phyloP scores from a whole-genome alignment of 1,140 invertebrate genomes.

The Lordiphosa mommai region DNA sequence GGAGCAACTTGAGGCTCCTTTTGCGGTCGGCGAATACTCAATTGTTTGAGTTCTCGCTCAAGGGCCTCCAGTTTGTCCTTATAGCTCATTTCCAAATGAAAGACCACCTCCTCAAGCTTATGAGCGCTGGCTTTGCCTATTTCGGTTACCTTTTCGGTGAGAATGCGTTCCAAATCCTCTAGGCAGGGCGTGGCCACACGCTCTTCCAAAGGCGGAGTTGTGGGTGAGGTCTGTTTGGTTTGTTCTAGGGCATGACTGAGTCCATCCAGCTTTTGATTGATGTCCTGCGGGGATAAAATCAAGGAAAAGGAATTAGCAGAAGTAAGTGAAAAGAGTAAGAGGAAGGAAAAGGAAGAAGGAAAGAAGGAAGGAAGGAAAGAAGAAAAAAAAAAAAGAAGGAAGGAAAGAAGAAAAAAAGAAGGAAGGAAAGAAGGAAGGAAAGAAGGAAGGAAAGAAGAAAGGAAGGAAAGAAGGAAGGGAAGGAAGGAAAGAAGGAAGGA shows the following conservation, averaged over 20 bases:
- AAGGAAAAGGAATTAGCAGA: neutral
- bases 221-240: conserved; percentile 20
- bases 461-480: no score
- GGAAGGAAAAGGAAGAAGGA: neutral
- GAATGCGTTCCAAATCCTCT: conserved; percentile 63
- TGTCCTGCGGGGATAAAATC: conserved; percentile 14
- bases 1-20: neutral
- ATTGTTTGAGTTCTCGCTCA: conserved; percentile 49
- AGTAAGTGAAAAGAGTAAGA: neutral
- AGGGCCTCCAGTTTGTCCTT: conserved; percentile 62
- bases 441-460: no score
- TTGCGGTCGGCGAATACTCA: conserved; percentile 9
- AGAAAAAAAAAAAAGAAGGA: neutral
- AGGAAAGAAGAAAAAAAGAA: neutral
- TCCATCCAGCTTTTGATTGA: conserved; percentile 55
- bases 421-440: no score
- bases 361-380: neutral
- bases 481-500: no score
- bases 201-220: conserved; percentile 7
- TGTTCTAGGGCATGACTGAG: conserved; percentile 46
- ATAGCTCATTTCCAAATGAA: conserved; percentile 58
- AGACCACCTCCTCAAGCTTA: conserved; percentile 64
- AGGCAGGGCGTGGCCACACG: conserved; percentile 40
- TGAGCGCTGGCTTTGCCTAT: conserved; percentile 58
- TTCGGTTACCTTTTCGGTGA: conserved; percentile 62